Conservation (phyloP, 2,888 invertebrate genomes). For the Danaus chrysippus region DNA sequence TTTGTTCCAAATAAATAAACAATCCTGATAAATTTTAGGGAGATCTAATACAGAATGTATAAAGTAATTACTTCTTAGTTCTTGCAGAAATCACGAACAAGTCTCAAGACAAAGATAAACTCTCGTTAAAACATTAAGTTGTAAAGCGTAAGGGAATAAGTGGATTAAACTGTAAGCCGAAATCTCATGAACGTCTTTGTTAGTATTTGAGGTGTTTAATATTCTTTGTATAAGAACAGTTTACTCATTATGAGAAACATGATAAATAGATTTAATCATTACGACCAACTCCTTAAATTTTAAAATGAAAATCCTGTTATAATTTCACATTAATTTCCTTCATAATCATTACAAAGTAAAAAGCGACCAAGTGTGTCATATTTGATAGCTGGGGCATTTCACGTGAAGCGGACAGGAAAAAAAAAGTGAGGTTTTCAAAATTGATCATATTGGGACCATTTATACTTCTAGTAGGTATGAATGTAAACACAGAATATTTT, state of each 20-base stretch:
- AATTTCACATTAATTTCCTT: too few species aligned
- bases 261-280: not conserved
- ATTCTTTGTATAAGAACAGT: conserved; percentile 10
- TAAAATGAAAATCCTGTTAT: too few species aligned
- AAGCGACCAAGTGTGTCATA: too few species aligned
- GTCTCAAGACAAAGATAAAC: conserved; percentile 41
- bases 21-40: too few species aligned
- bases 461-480: too few species aligned
- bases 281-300: not conserved
- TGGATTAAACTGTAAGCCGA: conserved; percentile 59
- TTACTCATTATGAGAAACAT: conserved; percentile 5
- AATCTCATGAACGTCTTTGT: conserved; percentile 36
- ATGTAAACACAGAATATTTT: too few species aligned
- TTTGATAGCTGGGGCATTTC: too few species aligned
- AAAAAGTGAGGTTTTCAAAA: too few species aligned
- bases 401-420: too few species aligned
- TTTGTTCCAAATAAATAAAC: too few species aligned
- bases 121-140: conserved; percentile 59
- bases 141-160: conserved; percentile 58
- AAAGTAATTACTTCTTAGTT: conserved; percentile 3
- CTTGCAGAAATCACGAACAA: conserved; percentile 13
- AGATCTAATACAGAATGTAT: not conserved
- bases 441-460: too few species aligned
- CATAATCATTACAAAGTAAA: too few species aligned
- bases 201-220: conserved; percentile 23